Evolutionary conservation across 2,113 vertebrate species (phyloP), one percentile per base, ranked within the genome.

Genomic region (Paracanthobrama guichenoti): DNA sequence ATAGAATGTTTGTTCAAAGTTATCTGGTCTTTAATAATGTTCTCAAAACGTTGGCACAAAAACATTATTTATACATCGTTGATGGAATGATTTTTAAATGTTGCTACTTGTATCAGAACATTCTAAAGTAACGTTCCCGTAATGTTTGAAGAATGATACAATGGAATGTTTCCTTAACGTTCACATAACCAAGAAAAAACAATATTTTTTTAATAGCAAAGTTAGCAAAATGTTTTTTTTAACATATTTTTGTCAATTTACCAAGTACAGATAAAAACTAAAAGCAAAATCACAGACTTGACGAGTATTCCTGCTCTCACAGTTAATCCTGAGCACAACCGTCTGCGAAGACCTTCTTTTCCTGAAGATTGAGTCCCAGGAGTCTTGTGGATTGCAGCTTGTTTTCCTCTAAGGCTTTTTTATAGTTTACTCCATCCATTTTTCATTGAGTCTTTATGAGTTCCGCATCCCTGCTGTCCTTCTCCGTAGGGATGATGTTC

Each of bases 401-500:
- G 20, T 42, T 69, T 69, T 22, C 66, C 66, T 79, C n/a, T 0
- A 44, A 79, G 57, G 79, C 24, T 64, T 28, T 28, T 60, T n/a
- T 9, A 42, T 42, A 24, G 31, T 78, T 59, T 16, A 18, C 14
- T 22, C 20, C 67, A 35, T 79, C 26, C 14, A 69, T 80, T 28
- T 55, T 69, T 85, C 50, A 71, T 78, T 31, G 24, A 31, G 8
- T 55, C 11, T 74, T 81, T 80, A 64, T 81, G 48, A 69, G 50
- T 59, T 57, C 50, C 3, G 44, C 4, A 22, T 8, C 60, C 44
- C 48, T 24, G 57, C 46, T 53, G 35, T 20, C 22, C 16, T 13
- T 60, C 12, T 20, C 57, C 26, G 10, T 57, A 77, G 74, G 74
- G 42, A 24, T 22, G 44, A 22, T 44, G 44, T 48, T 48, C 44